Percentiles rank a stretch among this genome's conserved stretches.
These are phyloP conservation scores for Cephalopterus ornatus DNA, from an alignment of 2,113 vertebrate species.

Conservation along the genomic window DNA sequence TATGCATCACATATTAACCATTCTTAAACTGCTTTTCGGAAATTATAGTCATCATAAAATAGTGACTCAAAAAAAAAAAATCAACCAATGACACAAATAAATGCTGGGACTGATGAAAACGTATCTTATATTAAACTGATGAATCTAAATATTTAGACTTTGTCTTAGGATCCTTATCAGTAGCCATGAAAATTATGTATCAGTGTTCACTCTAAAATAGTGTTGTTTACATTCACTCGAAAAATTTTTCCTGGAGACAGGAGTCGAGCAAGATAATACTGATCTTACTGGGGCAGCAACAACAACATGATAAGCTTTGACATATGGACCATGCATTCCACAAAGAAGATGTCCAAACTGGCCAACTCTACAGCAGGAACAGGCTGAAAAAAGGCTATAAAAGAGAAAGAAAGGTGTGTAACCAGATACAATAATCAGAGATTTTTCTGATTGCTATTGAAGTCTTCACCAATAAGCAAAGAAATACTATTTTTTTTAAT, in stretches of 20 bases:
- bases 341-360: not conserved
- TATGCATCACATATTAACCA: not conserved
- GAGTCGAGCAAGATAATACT: not conserved
- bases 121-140: not conserved
- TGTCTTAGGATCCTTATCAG: not conserved
- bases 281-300: not conserved
- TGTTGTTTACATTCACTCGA: not conserved
- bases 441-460: not conserved
- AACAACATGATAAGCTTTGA: not conserved
- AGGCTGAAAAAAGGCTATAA: not conserved
- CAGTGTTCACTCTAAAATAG: not conserved
- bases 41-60: not conserved
- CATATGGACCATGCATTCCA: not conserved
- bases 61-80: not conserved
- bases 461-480: not conserved
- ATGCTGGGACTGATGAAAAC: not conserved
- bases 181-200: not conserved
- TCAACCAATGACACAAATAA: not conserved
- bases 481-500: not conserved
- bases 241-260: not conserved
- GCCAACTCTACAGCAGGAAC: not conserved
- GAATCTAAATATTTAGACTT: not conserved
- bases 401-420: not conserved
- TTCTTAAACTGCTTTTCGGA: not conserved
- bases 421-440: not conserved